Conservation (phyloP, 2,113 vertebrate genomes). For the Megalops atlanticus region DNA sequence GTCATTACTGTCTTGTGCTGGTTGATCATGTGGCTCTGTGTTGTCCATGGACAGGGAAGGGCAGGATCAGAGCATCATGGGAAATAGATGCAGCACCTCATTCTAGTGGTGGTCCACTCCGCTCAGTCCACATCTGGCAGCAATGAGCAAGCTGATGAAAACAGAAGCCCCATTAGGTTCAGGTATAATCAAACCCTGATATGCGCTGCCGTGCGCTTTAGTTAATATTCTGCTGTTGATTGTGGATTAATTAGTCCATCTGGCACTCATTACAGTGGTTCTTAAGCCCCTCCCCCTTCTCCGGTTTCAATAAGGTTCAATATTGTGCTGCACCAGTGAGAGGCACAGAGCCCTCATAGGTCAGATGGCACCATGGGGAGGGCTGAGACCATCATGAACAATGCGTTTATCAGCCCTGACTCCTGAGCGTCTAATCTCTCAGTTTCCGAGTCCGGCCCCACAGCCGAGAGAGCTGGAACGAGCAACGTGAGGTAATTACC, state of each 20-base stretch:
- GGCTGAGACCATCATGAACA: constrained; percentile 7
- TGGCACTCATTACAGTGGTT: constrained; percentile 58
- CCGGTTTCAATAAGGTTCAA: constrained; percentile 41
- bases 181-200: constrained; percentile 58
- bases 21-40: neutral
- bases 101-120: too few species aligned
- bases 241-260: constrained; percentile 74
- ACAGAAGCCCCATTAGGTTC: constrained; percentile 59
- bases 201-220: constrained; percentile 66
- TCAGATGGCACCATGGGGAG: neutral
- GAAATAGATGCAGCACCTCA: too few species aligned
- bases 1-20: neutral
- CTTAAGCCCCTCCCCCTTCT: constrained; percentile 55
- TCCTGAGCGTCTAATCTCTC: constrained; percentile 17
- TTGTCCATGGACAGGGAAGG: too few species aligned
- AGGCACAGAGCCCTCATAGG: neutral
- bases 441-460: neutral
- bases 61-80: too few species aligned
- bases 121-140: constrained; percentile 51
- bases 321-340: neutral
- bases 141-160: constrained; percentile 52
- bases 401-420: constrained; percentile 7
- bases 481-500: too few species aligned
- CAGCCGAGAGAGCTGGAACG: neutral
- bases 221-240: constrained; percentile 68